These are phyloP conservation scores for Trichopria drosophilae DNA, from an alignment of 2,888 invertebrate species.

Conservation along the genomic window DNA sequence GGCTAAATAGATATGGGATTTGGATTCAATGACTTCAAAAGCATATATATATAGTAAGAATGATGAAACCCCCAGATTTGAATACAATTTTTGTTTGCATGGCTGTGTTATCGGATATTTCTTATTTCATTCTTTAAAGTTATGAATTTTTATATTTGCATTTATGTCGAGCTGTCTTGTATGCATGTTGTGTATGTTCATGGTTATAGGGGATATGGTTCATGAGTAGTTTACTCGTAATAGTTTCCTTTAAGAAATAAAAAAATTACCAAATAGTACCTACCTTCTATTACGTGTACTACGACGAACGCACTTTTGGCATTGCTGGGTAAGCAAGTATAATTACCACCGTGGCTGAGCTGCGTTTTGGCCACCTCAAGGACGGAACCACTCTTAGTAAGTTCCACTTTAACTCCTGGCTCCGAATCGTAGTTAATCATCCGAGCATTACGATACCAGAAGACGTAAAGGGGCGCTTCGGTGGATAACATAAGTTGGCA, in stretches of 20 bases:
- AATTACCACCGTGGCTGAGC: slow-evolving; percentile 53
- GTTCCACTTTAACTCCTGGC: slow-evolving; percentile 53
- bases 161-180: too few relatives aligned
- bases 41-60: too few relatives aligned
- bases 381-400: slow-evolving; percentile 50
- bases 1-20: too few relatives aligned
- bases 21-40: too few relatives aligned
- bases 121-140: too few relatives aligned
- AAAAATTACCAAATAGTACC: slow-evolving; percentile 21
- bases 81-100: too few relatives aligned
- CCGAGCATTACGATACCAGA: slow-evolving; percentile 54
- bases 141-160: too few relatives aligned
- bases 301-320: slow-evolving; percentile 50
- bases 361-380: slow-evolving; percentile 52
- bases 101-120: too few relatives aligned
- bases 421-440: slow-evolving; percentile 57
- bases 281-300: slow-evolving; percentile 55
- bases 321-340: slow-evolving; percentile 54
- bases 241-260: slow-evolving; percentile 8
- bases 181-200: too few relatives aligned
- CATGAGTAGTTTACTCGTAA: too few relatives aligned
- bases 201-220: too few relatives aligned
- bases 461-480: slow-evolving; percentile 52
- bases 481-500: slow-evolving; percentile 53
- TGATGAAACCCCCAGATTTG: too few relatives aligned